Percentiles rank a stretch among this genome's conserved stretches.
Evolutionary conservation across 53 echinoderm and acorn worm species (phyloP).

Genomic region (Holothuria leucospilota): DNA sequence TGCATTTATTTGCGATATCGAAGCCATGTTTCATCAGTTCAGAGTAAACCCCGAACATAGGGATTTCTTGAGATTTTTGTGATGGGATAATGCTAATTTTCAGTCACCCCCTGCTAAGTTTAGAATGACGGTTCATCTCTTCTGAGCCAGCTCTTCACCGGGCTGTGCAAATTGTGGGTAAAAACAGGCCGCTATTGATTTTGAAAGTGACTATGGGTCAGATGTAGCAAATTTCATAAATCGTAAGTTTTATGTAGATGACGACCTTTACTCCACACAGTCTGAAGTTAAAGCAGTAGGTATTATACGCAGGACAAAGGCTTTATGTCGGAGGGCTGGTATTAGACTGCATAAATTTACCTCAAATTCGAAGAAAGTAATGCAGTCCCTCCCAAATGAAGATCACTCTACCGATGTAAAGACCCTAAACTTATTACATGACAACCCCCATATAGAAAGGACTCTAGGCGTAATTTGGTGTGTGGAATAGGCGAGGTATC

Average conservation of each 20-base stretch:
- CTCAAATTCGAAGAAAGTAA: constrained; percentile 57
- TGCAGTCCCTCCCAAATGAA: constrained; percentile 49
- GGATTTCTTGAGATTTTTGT: constrained; percentile 5
- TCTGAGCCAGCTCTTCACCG: constrained; percentile 64
- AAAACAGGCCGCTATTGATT: constrained; percentile 18
- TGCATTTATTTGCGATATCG: constrained; percentile 46
- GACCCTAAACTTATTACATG: constrained; percentile 28
- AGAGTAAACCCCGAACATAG: constrained; percentile 41
- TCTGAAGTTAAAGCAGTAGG: constrained; percentile 59
- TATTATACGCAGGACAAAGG: constrained; percentile 36
- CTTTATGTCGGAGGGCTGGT: constrained; percentile 51
- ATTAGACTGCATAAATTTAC: constrained; percentile 67
- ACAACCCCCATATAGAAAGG: no score
- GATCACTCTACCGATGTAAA: constrained; percentile 47
- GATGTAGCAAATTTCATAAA: constrained; percentile 40
- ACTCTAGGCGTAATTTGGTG: no score
- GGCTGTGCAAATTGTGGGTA: constrained; percentile 62
- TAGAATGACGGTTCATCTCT: constrained; percentile 56
- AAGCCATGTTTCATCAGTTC: constrained; percentile 31
- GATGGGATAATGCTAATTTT: constrained; percentile 6
- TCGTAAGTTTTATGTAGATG: constrained; percentile 69
- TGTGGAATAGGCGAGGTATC: no score
- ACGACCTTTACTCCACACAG: constrained; percentile 58
- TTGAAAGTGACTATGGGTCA: neutral
- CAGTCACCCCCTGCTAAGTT: constrained; percentile 40